Conservation (phyloP, 2,797 vertebrate genomes). For the Myotis vivesi region DNA sequence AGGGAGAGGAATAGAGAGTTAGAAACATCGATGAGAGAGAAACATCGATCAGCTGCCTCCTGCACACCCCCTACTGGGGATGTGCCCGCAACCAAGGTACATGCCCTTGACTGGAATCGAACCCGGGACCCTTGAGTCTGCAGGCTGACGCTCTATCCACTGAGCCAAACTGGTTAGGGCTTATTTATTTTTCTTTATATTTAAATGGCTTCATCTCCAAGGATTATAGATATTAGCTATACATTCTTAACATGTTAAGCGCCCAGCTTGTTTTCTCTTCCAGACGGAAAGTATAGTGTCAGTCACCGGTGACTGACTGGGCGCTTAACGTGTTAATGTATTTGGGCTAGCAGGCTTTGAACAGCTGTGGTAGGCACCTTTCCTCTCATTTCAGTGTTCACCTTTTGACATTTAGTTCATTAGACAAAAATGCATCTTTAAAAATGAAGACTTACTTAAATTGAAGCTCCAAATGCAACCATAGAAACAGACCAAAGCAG, state of each 20-base stretch:
- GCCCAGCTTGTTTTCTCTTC: too few species aligned
- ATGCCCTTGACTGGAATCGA: too few species aligned
- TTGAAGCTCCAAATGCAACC: not conserved
- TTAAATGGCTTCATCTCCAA: constrained; percentile 16
- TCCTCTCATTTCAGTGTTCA: not conserved
- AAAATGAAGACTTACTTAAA: not conserved
- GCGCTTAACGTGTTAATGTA: not conserved
- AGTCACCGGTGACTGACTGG: too few species aligned
- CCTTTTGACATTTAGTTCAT: constrained; percentile 1
- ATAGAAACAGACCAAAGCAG: not conserved
- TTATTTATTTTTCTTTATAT: not conserved
- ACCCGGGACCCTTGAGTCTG: too few species aligned
- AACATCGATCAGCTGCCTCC: too few species aligned
- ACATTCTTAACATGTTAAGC: not conserved
- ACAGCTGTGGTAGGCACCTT: not conserved
- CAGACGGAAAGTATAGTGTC: too few species aligned
- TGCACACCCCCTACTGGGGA: too few species aligned
- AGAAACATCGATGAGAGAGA: too few species aligned
- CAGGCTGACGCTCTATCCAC: too few species aligned
- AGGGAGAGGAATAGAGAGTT: too few species aligned
- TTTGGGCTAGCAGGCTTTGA: not conserved
- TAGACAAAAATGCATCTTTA: not conserved
- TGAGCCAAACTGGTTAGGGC: too few species aligned
- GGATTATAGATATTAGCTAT: not conserved
- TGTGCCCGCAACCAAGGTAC: too few species aligned